Evolutionary conservation across 2,113 vertebrate species (phyloP), one percentile per base, ranked within the genome.

Genomic region (Camarhynchus parvulus): DNA sequence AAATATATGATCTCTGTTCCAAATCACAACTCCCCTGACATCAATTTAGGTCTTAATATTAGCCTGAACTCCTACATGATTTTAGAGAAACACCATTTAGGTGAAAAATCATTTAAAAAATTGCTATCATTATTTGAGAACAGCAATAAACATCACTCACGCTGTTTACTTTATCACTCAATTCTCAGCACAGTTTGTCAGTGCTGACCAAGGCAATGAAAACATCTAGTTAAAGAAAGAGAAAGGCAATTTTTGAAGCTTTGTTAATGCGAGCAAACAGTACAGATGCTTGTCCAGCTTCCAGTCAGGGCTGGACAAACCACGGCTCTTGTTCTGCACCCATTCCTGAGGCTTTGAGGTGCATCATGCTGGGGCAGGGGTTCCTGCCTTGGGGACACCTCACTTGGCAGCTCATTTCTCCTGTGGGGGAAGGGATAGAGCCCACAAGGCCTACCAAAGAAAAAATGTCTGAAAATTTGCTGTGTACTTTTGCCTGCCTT

Each of bases 41-140:
- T 90, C 79, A 94, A 27, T 86, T 90, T 94, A 83, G 37, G 37
- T 92, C 94, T 94, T 89, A 93, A 94, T 92, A 95, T 87, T 85
- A 96, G 83, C 69, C 86, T 93, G 80, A 95, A 87, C 92, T 96
- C 90, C 85, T 90, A 92, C 73, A 83, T 82, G 90, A 94, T 94
- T 96, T 96, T 68, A 90, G 69, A 94, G 90, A 84, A 94, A 93
- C 58, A 89, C 66, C 41, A 82, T 95, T 96, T 93, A 94, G 90
- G 83, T 94, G 73, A 96, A 97, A 96, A 96, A 96, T 96, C 61
- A 94, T 92, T 96, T 86, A 0, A 83, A 91, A 90, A 92, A 94
- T 90, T 90, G 88, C 83, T 93, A 89, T 92, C 89, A 91, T 96
- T 92, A 92, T 84, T 94, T 93, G 83, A 86, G 69, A 82, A 84